These are phyloP conservation scores for Artibeus lituratus DNA, from an alignment of 2,797 vertebrate genomes.

Conservation along the genomic window DNA sequence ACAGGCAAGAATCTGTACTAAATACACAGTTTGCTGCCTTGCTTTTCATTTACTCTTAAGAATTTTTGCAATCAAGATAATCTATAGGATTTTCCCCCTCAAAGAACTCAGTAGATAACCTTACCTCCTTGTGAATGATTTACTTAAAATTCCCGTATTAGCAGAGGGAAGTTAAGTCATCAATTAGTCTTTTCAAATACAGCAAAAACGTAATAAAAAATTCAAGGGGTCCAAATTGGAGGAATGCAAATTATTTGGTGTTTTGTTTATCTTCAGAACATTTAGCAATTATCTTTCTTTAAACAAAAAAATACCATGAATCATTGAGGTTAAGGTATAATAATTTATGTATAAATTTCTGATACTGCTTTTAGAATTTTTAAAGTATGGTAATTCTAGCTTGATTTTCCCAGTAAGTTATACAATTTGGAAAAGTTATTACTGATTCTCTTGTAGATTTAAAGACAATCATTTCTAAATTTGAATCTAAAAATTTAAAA, in stretches of 20 bases:
- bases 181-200: conserved; percentile 6
- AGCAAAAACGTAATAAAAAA: conserved; percentile 8
- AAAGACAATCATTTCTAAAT: not conserved
- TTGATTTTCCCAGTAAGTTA: not conserved
- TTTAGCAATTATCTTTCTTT: not conserved
- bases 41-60: conserved; percentile 37
- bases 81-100: not conserved
- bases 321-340: not conserved
- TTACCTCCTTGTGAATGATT: not conserved
- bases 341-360: not conserved
- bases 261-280: not conserved
- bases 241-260: not conserved
- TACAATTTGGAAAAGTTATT: not conserved
- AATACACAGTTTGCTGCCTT: conserved; percentile 29
- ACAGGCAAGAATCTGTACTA: not conserved
- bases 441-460: not conserved
- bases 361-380: not conserved
- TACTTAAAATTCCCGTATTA: conserved; percentile 40
- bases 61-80: conserved; percentile 37
- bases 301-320: not conserved
- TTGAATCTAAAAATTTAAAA: not conserved
- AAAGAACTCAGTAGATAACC: not conserved
- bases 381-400: not conserved
- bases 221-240: not conserved
- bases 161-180: not conserved